phyloP scores from a whole-genome alignment of 2,797 vertebrate genomes.

The Enteromius treurensis region DNA sequence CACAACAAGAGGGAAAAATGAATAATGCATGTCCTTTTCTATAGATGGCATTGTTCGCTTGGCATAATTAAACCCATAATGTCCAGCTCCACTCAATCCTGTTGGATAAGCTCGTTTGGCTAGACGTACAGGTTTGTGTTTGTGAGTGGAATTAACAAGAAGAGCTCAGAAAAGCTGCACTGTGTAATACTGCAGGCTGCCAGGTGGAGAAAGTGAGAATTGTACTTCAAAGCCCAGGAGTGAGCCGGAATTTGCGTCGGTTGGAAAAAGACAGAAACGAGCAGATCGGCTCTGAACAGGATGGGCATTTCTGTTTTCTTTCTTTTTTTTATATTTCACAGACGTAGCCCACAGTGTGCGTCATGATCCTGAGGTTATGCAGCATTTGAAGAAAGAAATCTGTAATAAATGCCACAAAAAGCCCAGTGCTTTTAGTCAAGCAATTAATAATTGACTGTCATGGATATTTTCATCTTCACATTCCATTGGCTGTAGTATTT shows the following conservation, averaged over 20 bases:
- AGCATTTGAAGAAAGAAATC: constrained; percentile 3
- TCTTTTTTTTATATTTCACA: constrained; percentile 15
- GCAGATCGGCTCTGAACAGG: neutral
- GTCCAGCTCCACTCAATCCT: neutral
- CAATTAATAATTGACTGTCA: neutral
- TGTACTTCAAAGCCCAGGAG: constrained; percentile 8
- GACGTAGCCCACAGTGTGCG: constrained; percentile 14
- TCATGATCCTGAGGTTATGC: neutral
- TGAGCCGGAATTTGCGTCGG: constrained; percentile 10
- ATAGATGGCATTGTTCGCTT: neutral
- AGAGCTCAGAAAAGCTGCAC: constrained; percentile 3
- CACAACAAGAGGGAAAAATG: neutral
- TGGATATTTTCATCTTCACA: neutral
- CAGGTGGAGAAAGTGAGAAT: constrained; percentile 19
- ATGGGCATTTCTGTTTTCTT: neutral
- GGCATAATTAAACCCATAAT: neutral
- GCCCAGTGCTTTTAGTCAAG: neutral
- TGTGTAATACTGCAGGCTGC: constrained; percentile 5
- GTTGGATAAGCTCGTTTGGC: constrained; percentile 7
- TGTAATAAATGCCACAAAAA: neutral
- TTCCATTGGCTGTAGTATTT: neutral
- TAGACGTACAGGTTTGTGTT: neutral
- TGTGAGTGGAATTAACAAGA: constrained; percentile 11
- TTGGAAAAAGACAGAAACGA: constrained; percentile 28
- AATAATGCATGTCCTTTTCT: neutral